A percentile compares a stretch with the other conserved stretches of the same genome.
These are phyloP conservation scores for Adineta ricciae DNA, from an alignment of 2,888 invertebrate genomes.

Conservation along the genomic window DNA sequence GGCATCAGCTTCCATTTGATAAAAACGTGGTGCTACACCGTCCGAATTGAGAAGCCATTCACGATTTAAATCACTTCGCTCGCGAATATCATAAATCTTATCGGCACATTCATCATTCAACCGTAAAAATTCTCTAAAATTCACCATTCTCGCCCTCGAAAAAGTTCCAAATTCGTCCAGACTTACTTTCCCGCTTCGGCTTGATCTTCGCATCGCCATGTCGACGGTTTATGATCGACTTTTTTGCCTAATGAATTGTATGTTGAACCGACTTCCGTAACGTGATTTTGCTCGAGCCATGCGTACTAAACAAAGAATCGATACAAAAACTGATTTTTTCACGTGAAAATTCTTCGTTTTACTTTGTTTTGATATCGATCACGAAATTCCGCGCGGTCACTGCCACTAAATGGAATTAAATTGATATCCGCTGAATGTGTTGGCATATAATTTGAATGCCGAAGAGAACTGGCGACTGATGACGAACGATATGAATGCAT, in stretches of 20 bases:
- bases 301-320: slow-evolving; percentile 26
- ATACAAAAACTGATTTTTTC: background rate
- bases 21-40: slow-evolving; percentile 31
- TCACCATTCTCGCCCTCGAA: background rate
- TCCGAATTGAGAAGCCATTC: slow-evolving; percentile 28
- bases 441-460: background rate
- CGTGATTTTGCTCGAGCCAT: slow-evolving; percentile 33
- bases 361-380: slow-evolving; percentile 17
- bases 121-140: slow-evolving; percentile 31
- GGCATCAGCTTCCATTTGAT: slow-evolving; percentile 31
- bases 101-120: slow-evolving; percentile 34
- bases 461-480: background rate
- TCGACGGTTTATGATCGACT: slow-evolving; percentile 32
- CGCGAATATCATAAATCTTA: slow-evolving; percentile 33
- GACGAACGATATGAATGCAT: background rate
- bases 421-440: background rate
- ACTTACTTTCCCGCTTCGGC: slow-evolving; percentile 32
- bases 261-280: slow-evolving; percentile 33
- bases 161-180: no score
- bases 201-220: slow-evolving; percentile 34
- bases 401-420: background rate
- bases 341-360: background rate
- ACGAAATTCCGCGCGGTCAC: background rate
- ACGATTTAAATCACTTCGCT: slow-evolving; percentile 28
- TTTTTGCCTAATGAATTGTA: slow-evolving; percentile 25